Evolutionary conservation across 2,113 vertebrate genomes (phyloP), one percentile per base, ranked within the genome.

Genomic region (Oriolus oriolus): DNA sequence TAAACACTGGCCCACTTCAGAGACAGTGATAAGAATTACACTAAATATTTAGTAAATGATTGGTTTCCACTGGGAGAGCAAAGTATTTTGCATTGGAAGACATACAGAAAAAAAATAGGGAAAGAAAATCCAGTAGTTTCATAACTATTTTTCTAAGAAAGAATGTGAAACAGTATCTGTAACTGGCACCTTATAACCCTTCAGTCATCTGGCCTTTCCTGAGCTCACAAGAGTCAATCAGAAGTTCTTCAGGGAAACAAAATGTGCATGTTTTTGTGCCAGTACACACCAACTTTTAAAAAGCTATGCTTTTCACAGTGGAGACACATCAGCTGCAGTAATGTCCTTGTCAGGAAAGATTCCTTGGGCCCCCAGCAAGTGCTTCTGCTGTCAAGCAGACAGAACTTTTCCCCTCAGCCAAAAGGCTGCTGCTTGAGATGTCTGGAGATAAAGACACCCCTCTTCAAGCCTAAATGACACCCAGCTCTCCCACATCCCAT

Each of bases 91-190:
- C 75, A 76, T 47, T 95, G 89, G 92, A 96, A 94, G n/a, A 92
- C 44, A 87, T 78, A 89, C 60, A 94, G 52, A 88, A 89, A 86
- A 57, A 57, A 77, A 80, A 64, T 7, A 50, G 8, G 11, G 60
- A 11, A n/a, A 81, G n/a, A 96, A 92, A 93, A 93, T 87, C 60
- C 47, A 81, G 84, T 91, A 76, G 82, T 96, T 97, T 96, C 54
- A 75, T 92, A 95, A 94, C 75, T 86, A 37, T 95, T 96, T 96
- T 97, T 93, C 90, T 93, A 94, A 93, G 93, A 91, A 97, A 91
- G 81, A 97, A 96, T 95, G 93, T 95, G 92, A 95, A 97, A 96
- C 47, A 64, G 56, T 93, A 88, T 94, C 93, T 90, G 88, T 79
- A 93, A 89, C 79, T 94, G 96, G 93, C 96, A 97, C 92, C 95